Percentiles rank a stretch among this genome's conserved stretches.
Conservation (phyloP, 2,113 vertebrate species). For the Sciurus niger region DNA sequence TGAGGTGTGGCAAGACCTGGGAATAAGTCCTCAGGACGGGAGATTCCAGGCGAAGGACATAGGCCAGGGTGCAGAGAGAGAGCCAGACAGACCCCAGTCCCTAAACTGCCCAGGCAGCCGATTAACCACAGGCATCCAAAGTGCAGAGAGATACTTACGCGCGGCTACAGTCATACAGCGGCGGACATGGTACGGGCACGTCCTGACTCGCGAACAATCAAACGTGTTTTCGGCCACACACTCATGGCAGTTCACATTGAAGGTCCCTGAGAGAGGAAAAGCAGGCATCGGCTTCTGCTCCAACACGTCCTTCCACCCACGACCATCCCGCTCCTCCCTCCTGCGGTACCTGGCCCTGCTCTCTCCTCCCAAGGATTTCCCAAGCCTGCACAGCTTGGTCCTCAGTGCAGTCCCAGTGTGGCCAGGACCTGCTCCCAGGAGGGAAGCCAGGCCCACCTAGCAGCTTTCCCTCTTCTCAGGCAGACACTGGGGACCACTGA, state of each 20-base stretch:
- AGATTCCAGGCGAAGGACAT: neutral
- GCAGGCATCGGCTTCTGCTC: neutral
- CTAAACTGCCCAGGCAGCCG: accelerated
- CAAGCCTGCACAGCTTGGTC: no score
- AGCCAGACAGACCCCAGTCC: neutral
- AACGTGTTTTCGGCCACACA: neutral
- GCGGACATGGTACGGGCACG: neutral
- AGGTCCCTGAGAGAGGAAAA: neutral
- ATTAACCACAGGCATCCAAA: neutral
- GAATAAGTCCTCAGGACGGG: neutral
- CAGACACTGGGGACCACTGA: no score
- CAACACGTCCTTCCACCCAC: no score
- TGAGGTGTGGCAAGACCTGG: neutral
- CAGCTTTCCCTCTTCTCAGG: no score
- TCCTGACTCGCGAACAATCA: accelerated
- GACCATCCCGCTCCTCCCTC: no score
- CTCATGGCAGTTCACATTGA: neutral
- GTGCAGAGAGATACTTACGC: neutral
- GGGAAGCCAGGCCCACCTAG: no score
- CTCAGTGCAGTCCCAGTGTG: no score
- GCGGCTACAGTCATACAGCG: neutral
- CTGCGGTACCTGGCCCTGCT: no score
- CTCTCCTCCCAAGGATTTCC: no score
- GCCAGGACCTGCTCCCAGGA: no score
- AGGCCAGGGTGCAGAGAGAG: no score